Evolutionary conservation across 2,888 invertebrate species (phyloP).

Genomic region (Lepidocyrtinus sp.): DNA sequence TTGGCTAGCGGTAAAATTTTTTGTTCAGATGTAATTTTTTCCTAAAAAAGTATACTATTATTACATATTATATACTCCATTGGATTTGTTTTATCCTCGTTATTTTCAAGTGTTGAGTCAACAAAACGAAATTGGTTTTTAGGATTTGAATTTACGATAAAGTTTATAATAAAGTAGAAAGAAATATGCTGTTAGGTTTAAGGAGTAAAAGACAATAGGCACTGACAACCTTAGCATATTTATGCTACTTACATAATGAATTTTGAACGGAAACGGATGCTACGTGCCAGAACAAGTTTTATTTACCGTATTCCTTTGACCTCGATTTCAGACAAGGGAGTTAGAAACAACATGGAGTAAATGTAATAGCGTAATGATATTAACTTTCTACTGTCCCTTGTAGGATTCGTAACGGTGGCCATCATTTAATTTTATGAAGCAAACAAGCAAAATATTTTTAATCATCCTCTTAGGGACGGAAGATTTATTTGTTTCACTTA

Average conservation of each 20-base stretch:
- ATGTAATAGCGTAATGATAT: background rate
- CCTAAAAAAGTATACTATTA: too few species aligned
- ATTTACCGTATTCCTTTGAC: background rate
- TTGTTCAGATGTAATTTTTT: too few species aligned
- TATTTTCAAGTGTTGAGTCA: background rate
- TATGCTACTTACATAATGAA: background rate
- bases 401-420: background rate
- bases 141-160: too few species aligned
- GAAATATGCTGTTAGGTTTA: background rate
- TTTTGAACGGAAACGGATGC: background rate
- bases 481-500: background rate
- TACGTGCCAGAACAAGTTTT: background rate
- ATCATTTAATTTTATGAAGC: conserved; percentile 11
- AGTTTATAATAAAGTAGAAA: background rate
- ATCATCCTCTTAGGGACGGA: background rate
- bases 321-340: too few species aligned
- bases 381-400: background rate
- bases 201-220: background rate
- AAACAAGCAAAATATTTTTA: background rate
- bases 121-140: background rate
- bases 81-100: background rate
- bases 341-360: too few species aligned
- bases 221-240: background rate
- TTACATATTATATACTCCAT: background rate
- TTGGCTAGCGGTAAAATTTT: too few species aligned